These are phyloP conservation scores for Palloptera scutellata DNA, from an alignment of 2,888 invertebrate genomes.

Conservation along the genomic window DNA sequence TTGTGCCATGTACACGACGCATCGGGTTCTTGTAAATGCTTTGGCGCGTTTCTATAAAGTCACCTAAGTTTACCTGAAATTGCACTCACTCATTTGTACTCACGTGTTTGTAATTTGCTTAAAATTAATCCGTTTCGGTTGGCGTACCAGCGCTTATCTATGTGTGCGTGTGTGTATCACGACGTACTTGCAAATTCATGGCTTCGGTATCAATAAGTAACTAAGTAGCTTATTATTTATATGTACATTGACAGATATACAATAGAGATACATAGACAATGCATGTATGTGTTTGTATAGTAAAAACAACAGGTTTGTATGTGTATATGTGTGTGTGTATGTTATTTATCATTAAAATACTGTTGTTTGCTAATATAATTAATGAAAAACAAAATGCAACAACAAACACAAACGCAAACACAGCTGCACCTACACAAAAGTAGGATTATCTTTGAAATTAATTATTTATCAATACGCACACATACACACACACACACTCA, in stretches of 20 bases:
- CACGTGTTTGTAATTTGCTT: too few relatives aligned
- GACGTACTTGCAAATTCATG: neutral
- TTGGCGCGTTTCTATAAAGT: too few relatives aligned
- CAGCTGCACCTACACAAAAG: constrained; percentile 10
- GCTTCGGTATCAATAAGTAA: neutral
- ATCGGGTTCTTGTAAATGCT: too few relatives aligned
- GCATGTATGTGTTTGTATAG: neutral
- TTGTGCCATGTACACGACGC: too few relatives aligned
- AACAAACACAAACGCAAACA: neutral
- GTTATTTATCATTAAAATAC: constrained; percentile 6
- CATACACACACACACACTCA: constrained; percentile 9
- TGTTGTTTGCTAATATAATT: constrained; percentile 3
- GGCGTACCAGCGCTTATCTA: too few relatives aligned
- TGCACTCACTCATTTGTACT: too few relatives aligned
- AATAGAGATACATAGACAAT: neutral
- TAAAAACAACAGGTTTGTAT: too few relatives aligned
- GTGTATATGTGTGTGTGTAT: neutral
- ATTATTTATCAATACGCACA: constrained; percentile 9
- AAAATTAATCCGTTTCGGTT: too few relatives aligned
- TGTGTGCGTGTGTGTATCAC: neutral
- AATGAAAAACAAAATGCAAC: constrained; percentile 2
- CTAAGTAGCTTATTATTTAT: neutral
- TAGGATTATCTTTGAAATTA: constrained; percentile 5
- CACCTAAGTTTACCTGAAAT: too few relatives aligned
- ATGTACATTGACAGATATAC: neutral